These are phyloP conservation scores for Peromyscus polionotus DNA, from an alignment of 2,113 vertebrate genomes.

Conservation along the genomic window DNA sequence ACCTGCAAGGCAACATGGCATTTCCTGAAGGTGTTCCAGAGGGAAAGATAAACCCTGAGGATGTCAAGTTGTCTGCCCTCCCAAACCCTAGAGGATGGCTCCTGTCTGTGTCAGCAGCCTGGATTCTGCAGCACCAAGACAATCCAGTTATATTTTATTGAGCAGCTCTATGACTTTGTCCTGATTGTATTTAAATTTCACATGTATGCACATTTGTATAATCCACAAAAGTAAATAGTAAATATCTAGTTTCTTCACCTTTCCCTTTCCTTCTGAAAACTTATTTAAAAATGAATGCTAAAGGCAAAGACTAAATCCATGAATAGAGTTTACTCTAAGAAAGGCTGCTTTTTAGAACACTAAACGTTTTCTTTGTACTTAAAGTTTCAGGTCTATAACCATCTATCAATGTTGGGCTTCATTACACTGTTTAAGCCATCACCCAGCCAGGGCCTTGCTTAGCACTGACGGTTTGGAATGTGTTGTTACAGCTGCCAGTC, in stretches of 20 bases:
- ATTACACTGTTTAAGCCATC: neutral
- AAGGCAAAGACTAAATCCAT: neutral
- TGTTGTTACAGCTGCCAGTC: slow-evolving; percentile 15
- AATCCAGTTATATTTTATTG: neutral
- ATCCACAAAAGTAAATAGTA: neutral
- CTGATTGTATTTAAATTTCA: neutral
- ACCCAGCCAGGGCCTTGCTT: neutral
- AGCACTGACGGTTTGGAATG: neutral
- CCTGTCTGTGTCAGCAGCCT: neutral
- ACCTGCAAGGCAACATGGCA: slow-evolving; percentile 28
- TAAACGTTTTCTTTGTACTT: slow-evolving; percentile 7
- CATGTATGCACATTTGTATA: neutral
- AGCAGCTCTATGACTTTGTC: slow-evolving; percentile 35
- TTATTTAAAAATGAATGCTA: slow-evolving; percentile 37
- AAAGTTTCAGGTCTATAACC: neutral
- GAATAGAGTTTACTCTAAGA: slow-evolving; percentile 14
- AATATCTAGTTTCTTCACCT: neutral
- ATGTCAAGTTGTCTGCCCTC: neutral
- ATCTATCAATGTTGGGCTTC: slow-evolving; percentile 38
- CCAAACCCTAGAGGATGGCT: neutral
- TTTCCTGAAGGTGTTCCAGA: slow-evolving; percentile 65
- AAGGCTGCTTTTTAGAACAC: slow-evolving; percentile 25
- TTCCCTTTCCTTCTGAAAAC: slow-evolving; percentile 3
- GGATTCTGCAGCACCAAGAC: neutral
- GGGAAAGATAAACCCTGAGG: slow-evolving; percentile 24